Conservation (phyloP, 2,797 vertebrate genomes). For the Pygocentrus nattereri region DNA sequence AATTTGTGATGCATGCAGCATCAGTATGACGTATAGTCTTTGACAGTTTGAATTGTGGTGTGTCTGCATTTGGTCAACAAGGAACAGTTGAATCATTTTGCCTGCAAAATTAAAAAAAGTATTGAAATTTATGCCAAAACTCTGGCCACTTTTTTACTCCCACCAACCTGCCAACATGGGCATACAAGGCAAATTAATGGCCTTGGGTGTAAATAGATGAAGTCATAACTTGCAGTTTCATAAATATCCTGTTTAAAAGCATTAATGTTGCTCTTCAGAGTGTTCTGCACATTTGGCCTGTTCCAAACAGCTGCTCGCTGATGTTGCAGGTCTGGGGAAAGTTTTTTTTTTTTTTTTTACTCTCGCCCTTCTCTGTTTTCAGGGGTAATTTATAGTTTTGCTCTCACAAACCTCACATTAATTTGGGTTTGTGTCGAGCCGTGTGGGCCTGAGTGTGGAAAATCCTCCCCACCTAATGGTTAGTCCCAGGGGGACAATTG, state of each 20-base stretch:
- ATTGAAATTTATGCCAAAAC: too few relatives aligned
- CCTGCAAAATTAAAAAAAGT: too few relatives aligned
- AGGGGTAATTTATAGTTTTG: not conserved
- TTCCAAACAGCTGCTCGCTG: constrained; percentile 12
- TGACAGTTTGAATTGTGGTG: too few relatives aligned
- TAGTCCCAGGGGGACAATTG: constrained; percentile 59
- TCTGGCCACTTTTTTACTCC: too few relatives aligned
- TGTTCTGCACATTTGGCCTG: constrained; percentile 37
- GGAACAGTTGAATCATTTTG: too few relatives aligned
- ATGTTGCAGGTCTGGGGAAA: not conserved
- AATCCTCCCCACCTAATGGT: not conserved
- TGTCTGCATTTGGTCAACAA: too few relatives aligned
- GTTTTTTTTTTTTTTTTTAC: not conserved
- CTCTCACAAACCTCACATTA: not conserved
- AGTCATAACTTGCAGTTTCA: constrained; percentile 72
- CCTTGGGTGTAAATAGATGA: constrained; percentile 70
- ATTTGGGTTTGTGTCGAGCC: not conserved
- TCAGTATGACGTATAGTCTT: too few relatives aligned
- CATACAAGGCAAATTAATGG: constrained; percentile 61
- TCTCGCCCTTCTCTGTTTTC: not conserved
- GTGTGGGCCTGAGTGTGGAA: not conserved
- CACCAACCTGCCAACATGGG: not conserved
- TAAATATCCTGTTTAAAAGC: too few relatives aligned
- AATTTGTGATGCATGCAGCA: too few relatives aligned
- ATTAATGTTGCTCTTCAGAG: constrained; percentile 65